phyloP scores from a whole-genome alignment of 2,113 vertebrate genomes.

The Nyctereutes procyonoides region DNA sequence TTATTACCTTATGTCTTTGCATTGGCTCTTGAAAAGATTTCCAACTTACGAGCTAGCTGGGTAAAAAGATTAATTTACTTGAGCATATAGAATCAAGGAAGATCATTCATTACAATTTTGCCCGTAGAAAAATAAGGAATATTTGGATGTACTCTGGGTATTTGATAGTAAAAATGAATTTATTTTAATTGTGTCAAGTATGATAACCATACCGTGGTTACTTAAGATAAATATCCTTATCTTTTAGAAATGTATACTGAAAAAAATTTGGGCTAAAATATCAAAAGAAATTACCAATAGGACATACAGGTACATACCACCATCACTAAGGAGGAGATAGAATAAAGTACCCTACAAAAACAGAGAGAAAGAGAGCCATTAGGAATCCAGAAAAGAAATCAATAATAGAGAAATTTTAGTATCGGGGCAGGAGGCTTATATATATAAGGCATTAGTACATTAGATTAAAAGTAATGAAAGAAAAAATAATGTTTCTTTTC shows the following conservation, averaged over 20 bases:
- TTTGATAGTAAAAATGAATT: not conserved
- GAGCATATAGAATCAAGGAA: not conserved
- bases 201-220: not conserved
- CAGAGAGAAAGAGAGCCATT: not conserved
- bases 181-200: not conserved
- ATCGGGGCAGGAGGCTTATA: not conserved
- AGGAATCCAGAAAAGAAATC: not conserved
- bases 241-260: not conserved
- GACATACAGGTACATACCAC: not conserved
- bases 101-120: not conserved
- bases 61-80: not conserved
- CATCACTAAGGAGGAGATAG: not conserved
- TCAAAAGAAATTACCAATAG: not conserved
- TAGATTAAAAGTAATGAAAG: constrained; percentile 2
- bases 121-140: constrained; percentile 22
- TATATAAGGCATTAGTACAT: not conserved
- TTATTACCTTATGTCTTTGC: not conserved
- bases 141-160: not conserved
- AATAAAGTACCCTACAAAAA: not conserved
- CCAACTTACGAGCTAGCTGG: not conserved
- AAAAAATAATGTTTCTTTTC: not conserved
- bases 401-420: not conserved
- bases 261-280: not conserved
- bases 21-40: not conserved
- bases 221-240: not conserved